Evolutionary conservation across 2,797 vertebrate species (phyloP).

Genomic region (Chloroceryle inda): DNA sequence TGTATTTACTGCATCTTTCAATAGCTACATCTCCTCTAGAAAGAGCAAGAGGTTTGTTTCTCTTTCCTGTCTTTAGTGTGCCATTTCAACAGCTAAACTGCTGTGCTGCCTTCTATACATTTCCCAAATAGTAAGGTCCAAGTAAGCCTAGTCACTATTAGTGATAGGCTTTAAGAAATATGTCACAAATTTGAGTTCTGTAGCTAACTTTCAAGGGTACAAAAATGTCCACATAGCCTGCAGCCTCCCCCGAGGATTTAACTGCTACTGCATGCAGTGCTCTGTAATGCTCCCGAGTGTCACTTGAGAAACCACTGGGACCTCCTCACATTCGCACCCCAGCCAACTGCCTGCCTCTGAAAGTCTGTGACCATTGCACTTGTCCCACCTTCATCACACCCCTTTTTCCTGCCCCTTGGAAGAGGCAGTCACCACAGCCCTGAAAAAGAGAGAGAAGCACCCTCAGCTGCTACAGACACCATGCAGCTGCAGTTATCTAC

Average conservation of each 20-base stretch:
- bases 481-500: accelerated
- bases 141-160: neutral
- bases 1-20: neutral
- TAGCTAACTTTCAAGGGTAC: neutral
- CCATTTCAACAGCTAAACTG: neutral
- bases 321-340: neutral
- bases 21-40: neutral
- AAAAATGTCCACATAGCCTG: neutral
- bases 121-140: neutral
- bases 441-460: neutral
- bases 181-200: neutral
- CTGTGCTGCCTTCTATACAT: neutral
- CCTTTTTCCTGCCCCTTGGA: too few relatives aligned
- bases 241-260: neutral
- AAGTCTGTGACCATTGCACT: neutral
- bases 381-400: neutral
- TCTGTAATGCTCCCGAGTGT: neutral
- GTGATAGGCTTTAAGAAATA: neutral
- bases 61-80: neutral
- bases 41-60: neutral
- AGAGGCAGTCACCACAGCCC: neutral
- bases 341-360: neutral
- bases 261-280: neutral
- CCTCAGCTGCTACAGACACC: accelerated
- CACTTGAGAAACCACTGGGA: neutral